Conservation (phyloP, 2,888 invertebrate species). For the Mycogona germanica region DNA sequence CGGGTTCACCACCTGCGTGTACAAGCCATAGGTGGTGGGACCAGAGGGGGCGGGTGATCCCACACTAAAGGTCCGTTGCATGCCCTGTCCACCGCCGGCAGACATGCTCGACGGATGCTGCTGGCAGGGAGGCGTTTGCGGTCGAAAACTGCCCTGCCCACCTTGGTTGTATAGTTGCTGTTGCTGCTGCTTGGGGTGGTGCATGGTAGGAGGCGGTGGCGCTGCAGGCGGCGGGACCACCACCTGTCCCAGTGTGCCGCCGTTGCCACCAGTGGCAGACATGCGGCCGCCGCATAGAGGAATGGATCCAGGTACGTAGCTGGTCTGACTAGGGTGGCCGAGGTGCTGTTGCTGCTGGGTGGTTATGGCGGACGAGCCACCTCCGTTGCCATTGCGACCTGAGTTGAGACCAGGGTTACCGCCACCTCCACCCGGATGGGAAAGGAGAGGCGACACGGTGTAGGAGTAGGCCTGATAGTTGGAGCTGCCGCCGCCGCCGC, state of each 20-base stretch:
- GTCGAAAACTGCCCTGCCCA: too few relatives aligned
- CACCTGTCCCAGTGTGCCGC: constrained; percentile 5
- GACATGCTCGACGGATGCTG: neutral
- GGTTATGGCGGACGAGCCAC: too few relatives aligned
- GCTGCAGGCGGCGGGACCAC: constrained; percentile 11
- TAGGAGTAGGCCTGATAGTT: constrained; percentile 5
- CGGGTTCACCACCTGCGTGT: neutral
- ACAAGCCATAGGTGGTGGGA: too few relatives aligned
- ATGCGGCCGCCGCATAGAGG: constrained; percentile 1
- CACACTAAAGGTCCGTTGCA: too few relatives aligned
- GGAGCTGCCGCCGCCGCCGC: constrained; percentile 8
- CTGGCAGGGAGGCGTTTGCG: constrained; percentile 20
- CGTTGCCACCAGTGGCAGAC: neutral
- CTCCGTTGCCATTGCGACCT: too few relatives aligned
- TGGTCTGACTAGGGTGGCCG: constrained; percentile 14
- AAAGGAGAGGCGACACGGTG: constrained; percentile 6
- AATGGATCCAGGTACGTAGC: constrained; percentile 2
- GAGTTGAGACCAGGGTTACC: neutral
- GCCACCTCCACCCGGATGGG: neutral
- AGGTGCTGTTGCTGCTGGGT: neutral
- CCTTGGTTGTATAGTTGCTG: too few relatives aligned
- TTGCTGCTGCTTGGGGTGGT: constrained; percentile 16
- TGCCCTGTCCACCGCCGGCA: constrained; percentile 5
- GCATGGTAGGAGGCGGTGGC: constrained; percentile 6
- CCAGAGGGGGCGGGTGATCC: too few relatives aligned